Conservation (phyloP, 2,888 invertebrate genomes). For the Chymomyza caudatula region DNA sequence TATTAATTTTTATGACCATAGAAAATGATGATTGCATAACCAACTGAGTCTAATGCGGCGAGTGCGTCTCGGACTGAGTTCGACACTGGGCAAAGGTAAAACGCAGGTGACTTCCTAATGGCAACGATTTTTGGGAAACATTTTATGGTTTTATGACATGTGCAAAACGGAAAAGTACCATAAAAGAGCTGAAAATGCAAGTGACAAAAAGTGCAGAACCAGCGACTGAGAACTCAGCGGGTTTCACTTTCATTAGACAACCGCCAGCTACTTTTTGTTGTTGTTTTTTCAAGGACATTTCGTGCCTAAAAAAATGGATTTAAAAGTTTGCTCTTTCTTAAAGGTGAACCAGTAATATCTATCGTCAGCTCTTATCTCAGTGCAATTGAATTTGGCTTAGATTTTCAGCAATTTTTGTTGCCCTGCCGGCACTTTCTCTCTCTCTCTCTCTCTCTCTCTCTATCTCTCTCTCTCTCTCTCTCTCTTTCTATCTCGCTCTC, state of each 20-base stretch:
- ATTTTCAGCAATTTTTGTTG: constrained; percentile 26
- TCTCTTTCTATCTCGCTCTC: constrained; percentile 8
- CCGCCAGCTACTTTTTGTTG: constrained; percentile 29
- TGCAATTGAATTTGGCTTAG: constrained; percentile 21
- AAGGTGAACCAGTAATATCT: background rate
- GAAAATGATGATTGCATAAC: constrained; percentile 72
- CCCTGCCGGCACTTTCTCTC: constrained; percentile 18
- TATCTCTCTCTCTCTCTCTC: constrained; percentile 1
- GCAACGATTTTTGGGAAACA: constrained; percentile 44
- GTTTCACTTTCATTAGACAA: constrained; percentile 51
- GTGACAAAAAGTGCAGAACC: constrained; percentile 39
- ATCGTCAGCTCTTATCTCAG: background rate
- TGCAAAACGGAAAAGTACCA: constrained; percentile 30
- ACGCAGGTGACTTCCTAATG: constrained; percentile 63
- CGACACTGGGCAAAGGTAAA: background rate
- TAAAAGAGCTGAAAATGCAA: no score
- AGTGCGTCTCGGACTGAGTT: background rate
- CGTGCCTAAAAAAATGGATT: constrained; percentile 52
- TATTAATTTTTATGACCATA: constrained; percentile 75
- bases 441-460: constrained; percentile 7
- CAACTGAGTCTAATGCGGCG: background rate
- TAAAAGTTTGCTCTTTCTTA: background rate
- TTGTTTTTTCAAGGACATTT: constrained; percentile 70
- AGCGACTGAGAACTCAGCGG: constrained; percentile 46
- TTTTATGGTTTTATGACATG: constrained; percentile 52